Percentiles rank a stretch among this genome's conserved stretches.
Conservation (phyloP, 2,797 vertebrate genomes). For the Pipistrellus nathusii region DNA sequence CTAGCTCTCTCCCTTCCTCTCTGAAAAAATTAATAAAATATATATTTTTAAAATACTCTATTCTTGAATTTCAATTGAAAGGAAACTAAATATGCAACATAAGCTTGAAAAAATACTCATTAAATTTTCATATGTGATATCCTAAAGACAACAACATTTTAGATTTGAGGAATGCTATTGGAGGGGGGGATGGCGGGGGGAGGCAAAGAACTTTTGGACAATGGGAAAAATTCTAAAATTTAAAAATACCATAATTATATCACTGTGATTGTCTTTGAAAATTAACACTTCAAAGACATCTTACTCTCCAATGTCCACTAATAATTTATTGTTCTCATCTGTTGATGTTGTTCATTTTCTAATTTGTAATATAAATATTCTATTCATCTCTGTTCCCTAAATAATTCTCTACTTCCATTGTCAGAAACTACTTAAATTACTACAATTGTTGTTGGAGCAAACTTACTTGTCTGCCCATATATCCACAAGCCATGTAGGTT, state of each 20-base stretch:
- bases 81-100: background rate
- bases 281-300: background rate
- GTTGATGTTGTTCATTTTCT: background rate
- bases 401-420: background rate
- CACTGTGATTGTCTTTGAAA: background rate
- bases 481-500: constrained; percentile 99
- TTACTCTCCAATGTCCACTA: background rate
- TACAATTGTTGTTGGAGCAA: background rate
- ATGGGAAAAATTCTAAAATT: background rate
- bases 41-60: background rate
- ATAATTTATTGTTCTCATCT: background rate
- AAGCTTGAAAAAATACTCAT: background rate
- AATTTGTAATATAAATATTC: background rate
- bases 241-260: background rate
- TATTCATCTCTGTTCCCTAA: background rate
- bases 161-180: background rate
- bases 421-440: background rate
- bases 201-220: background rate
- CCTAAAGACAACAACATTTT: background rate
- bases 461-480: constrained; percentile 98
- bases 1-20: no score
- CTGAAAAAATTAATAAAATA: no score
- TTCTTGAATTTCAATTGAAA: background rate
- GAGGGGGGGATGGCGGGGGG: background rate
- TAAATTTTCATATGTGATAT: background rate